phyloP scores from a whole-genome alignment of 2,113 vertebrate species.

The Chaetops frenatus region DNA sequence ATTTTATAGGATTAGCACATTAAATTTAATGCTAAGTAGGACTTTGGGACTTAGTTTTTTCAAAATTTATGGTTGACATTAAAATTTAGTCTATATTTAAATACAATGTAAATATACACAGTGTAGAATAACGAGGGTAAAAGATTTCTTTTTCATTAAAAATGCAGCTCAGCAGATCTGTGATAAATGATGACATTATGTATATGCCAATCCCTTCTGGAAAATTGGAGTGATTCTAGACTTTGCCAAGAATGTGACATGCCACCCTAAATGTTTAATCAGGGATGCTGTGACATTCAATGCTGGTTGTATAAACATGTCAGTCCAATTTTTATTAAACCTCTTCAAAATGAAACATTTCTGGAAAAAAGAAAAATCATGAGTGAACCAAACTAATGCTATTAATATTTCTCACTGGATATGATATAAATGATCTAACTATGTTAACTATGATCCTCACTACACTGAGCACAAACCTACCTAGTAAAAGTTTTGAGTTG shows the following conservation, averaged over 20 bases:
- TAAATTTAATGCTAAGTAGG: background rate
- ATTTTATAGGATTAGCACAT: background rate
- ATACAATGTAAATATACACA: background rate
- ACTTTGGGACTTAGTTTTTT: background rate
- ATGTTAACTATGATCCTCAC: background rate
- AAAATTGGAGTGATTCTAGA: constrained; percentile 18
- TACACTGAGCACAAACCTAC: background rate
- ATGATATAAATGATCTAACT: constrained; percentile 31
- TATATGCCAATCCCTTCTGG: background rate
- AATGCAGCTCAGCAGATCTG: constrained; percentile 5
- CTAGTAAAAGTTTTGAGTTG: constrained; percentile 26
- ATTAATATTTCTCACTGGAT: background rate
- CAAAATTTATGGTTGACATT: background rate
- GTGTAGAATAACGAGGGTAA: background rate
- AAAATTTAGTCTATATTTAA: background rate
- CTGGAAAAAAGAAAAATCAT: background rate
- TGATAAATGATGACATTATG: constrained; percentile 13
- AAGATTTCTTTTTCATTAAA: background rate
- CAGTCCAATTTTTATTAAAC: constrained; percentile 5
- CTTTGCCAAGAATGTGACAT: constrained; percentile 33
- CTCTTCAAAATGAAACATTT: background rate
- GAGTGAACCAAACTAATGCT: background rate
- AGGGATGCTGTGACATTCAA: constrained; percentile 20
- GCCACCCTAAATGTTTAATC: constrained; percentile 26
- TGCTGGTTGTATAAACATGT: background rate